A percentile compares a stretch with the other conserved stretches of the same genome.
Conservation (phyloP, 2,113 vertebrate species). For the Colossoma macropomum region DNA sequence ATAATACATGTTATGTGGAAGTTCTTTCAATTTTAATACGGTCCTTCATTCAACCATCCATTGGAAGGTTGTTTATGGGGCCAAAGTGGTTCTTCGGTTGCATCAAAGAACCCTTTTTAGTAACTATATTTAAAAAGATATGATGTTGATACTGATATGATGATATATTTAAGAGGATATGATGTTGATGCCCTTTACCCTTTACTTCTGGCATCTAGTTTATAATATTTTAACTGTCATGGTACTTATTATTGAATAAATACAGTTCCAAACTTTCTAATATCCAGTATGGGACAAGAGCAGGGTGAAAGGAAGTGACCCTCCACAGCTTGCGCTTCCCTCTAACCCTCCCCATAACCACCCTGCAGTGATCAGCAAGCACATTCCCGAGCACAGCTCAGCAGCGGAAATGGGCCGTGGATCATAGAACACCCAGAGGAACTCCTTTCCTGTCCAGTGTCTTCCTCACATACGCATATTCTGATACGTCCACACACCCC, state of each 20-base stretch:
- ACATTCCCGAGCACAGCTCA: slow-evolving; percentile 49
- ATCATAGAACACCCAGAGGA: slow-evolving; percentile 60
- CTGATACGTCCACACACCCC: background rate
- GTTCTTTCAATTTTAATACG: too few species aligned
- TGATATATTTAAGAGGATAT: too few species aligned
- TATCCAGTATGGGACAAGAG: slow-evolving; percentile 43
- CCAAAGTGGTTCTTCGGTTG: too few species aligned
- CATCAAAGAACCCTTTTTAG: too few species aligned
- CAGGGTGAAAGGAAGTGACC: slow-evolving; percentile 68
- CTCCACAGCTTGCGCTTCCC: slow-evolving; percentile 48
- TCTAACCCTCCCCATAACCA: slow-evolving; percentile 36
- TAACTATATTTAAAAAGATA: too few species aligned
- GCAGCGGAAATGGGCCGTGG: slow-evolving; percentile 42
- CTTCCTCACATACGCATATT: slow-evolving; percentile 31
- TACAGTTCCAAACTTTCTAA: background rate
- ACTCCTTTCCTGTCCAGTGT: slow-evolving; percentile 58
- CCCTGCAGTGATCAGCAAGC: slow-evolving; percentile 47
- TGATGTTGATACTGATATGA: too few species aligned
- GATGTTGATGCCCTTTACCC: too few species aligned
- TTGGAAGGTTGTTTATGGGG: too few species aligned
- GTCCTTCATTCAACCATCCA: too few species aligned
- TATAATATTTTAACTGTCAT: too few species aligned
- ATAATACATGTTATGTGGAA: background rate
- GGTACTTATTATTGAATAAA: background rate
- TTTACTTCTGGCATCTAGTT: too few species aligned